These are phyloP conservation scores for Eulacestoma nigropectus DNA, from an alignment of 2,113 vertebrate genomes.

Conservation along the genomic window DNA sequence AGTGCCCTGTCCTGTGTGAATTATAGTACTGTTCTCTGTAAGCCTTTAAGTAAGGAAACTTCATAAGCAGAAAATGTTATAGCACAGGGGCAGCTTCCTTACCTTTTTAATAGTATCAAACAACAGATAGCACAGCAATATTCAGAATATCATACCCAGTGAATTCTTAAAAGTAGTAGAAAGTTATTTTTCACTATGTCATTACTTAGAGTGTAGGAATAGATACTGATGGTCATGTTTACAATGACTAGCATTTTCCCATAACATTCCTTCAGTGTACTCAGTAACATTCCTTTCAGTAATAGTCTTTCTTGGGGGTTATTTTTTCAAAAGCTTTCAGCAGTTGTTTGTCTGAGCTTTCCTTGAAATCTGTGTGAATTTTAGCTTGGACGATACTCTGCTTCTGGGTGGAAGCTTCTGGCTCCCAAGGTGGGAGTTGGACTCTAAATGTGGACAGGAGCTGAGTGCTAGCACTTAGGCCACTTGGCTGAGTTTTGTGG, in stretches of 20 bases:
- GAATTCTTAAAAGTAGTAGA: background rate
- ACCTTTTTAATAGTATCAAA: background rate
- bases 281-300: background rate
- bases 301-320: background rate
- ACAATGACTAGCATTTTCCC: background rate
- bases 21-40: background rate
- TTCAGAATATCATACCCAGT: background rate
- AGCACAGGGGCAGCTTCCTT: background rate
- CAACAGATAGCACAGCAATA: background rate
- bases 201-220: background rate
- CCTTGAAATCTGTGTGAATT: background rate
- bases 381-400: background rate
- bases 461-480: background rate
- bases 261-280: background rate
- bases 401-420: background rate
- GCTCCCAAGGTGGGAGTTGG: background rate
- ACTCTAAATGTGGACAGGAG: background rate
- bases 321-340: background rate
- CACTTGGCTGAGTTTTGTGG: background rate
- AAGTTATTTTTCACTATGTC: background rate
- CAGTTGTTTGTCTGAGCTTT: background rate
- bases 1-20: background rate
- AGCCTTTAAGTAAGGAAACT: background rate
- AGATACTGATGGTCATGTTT: accelerated
- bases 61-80: background rate